Evolutionary conservation across 2,113 vertebrate species (phyloP).

Genomic region (Pseudonaja textilis): DNA sequence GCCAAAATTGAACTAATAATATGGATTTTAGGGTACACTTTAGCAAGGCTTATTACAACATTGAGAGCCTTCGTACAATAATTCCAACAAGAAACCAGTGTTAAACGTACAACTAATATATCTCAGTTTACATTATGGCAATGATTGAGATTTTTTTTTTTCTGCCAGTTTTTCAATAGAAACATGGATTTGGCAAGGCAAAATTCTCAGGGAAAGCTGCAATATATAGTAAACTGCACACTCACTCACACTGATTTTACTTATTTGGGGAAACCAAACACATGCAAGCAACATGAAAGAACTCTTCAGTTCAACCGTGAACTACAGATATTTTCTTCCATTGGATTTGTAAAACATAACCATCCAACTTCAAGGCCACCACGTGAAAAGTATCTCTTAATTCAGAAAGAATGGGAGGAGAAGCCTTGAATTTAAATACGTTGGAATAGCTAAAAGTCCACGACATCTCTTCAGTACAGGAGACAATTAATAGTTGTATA

Average conservation of each 20-base stretch:
- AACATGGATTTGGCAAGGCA: background rate
- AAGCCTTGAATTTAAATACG: background rate
- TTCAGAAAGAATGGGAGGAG: background rate
- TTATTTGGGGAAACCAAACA: background rate
- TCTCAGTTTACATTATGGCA: background rate
- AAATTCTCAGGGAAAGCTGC: background rate
- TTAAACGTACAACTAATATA: background rate
- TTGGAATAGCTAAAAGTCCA: background rate
- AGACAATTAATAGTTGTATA: background rate
- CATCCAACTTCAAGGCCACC: background rate
- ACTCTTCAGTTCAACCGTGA: background rate
- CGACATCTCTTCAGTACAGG: background rate
- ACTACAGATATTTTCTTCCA: background rate
- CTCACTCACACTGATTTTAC: background rate
- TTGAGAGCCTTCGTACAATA: background rate
- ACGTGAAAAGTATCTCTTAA: background rate
- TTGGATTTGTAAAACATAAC: background rate
- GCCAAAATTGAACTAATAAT: background rate
- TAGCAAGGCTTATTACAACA: background rate
- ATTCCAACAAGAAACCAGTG: background rate
- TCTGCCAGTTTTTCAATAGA: background rate
- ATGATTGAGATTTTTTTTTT: background rate
- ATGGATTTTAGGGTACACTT: background rate
- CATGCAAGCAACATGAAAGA: background rate
- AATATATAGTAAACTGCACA: background rate